Percentiles rank a stretch among this genome's conserved stretches.
Evolutionary conservation across 1,140 invertebrate genomes (phyloP).

Genomic region (Euura lappo): DNA sequence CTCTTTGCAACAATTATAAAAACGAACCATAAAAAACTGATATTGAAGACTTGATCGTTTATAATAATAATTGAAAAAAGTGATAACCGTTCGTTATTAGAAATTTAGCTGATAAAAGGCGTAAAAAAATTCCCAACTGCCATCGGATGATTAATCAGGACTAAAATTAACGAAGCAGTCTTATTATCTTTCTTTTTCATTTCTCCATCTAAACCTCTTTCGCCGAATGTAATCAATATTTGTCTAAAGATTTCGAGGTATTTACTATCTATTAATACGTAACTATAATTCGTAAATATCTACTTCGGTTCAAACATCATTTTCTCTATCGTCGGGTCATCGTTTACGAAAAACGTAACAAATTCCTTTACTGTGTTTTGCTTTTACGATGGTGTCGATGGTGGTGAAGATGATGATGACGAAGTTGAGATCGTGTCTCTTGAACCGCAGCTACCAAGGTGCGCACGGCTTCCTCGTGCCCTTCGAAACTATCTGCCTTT

Average conservation of each 20-base stretch:
- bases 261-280: background rate
- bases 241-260: background rate
- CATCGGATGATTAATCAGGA: background rate
- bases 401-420: slow-evolving; percentile 52
- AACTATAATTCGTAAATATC: background rate
- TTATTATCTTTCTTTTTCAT: background rate
- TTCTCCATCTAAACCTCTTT: slow-evolving; percentile 2
- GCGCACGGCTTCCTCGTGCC: slow-evolving; percentile 75
- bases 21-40: too few species aligned
- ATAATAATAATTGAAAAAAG: too few species aligned
- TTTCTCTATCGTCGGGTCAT: background rate
- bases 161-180: background rate
- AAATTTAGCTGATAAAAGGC: background rate
- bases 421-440: slow-evolving; percentile 64
- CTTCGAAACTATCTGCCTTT: slow-evolving; percentile 73
- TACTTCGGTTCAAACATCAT: background rate
- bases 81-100: too few species aligned
- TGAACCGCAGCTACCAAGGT: slow-evolving; percentile 75
- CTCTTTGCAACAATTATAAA: too few species aligned
- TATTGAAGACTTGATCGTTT: too few species aligned
- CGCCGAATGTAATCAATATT: background rate
- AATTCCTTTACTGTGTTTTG: slow-evolving; percentile 53
- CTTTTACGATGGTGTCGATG: slow-evolving; percentile 57
- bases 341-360: background rate
- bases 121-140: background rate